phyloP scores from a whole-genome alignment of 1,140 invertebrate species.

The Heliconius hewitsoni region DNA sequence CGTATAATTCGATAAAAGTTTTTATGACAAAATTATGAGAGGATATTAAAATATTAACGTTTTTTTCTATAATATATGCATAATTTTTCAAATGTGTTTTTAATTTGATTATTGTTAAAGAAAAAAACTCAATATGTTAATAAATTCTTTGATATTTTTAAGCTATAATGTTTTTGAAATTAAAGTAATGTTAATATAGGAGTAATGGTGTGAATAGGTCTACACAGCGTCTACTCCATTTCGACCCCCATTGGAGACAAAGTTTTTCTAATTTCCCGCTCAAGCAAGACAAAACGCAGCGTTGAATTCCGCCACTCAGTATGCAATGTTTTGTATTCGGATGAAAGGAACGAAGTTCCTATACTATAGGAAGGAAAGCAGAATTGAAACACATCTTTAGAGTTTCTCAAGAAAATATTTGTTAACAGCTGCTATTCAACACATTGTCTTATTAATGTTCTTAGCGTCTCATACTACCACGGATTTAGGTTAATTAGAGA shows the following conservation, averaged over 20 bases:
- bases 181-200: no score
- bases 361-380: no score
- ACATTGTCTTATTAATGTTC: slow-evolving; percentile 29
- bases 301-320: neutral
- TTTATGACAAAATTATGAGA: neutral
- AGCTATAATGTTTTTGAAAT: no score
- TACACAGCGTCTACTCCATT: no score
- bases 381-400: no score
- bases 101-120: no score
- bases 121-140: no score
- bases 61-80: neutral
- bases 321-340: no score
- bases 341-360: no score
- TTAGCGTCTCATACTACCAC: slow-evolving; percentile 15
- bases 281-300: neutral
- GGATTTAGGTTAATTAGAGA: slow-evolving; percentile 31
- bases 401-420: neutral
- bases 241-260: no score
- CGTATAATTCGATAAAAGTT: neutral
- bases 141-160: no score
- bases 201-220: no score
- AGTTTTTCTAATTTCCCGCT: neutral
- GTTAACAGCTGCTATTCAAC: slow-evolving; percentile 25
- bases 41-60: neutral
- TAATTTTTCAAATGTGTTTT: neutral